phyloP scores from a whole-genome alignment of 2,113 vertebrate genomes.

The Eulemur macaco region DNA sequence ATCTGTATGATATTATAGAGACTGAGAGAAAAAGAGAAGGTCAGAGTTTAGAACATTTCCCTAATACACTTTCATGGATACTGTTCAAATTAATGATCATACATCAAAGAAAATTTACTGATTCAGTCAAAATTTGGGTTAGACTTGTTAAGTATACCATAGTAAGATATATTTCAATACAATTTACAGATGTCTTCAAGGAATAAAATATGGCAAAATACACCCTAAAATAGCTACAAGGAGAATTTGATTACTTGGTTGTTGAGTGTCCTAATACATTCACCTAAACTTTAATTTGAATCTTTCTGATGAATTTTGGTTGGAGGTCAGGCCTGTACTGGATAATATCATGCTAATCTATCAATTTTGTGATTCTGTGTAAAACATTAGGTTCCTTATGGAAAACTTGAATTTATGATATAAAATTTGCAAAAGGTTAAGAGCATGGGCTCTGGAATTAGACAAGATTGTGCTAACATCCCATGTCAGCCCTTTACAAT shows the following conservation, averaged over 20 bases:
- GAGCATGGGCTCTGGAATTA: not conserved
- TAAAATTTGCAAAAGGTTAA: not conserved
- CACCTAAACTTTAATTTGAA: not conserved
- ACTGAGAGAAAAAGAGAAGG: constrained; percentile 80
- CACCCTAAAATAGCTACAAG: not conserved
- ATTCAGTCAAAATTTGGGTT: not conserved
- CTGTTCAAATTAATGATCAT: not conserved
- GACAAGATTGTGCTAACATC: not conserved
- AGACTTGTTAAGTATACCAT: not conserved
- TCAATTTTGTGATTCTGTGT: not conserved
- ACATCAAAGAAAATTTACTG: not conserved
- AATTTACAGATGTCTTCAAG: not conserved
- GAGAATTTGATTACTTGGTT: not conserved
- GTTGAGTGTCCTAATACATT: not conserved
- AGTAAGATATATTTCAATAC: not conserved
- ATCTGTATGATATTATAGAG: constrained; percentile 87
- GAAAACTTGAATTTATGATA: not conserved
- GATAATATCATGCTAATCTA: not conserved
- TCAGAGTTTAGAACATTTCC: not conserved
- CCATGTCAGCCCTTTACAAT: not conserved
- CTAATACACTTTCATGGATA: not conserved
- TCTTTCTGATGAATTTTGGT: constrained; percentile 40
- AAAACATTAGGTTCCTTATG: not conserved
- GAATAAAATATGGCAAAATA: not conserved
- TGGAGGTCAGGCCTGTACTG: not conserved